These are phyloP conservation scores for Tetrax tetrax DNA, from an alignment of 2,113 vertebrate genomes.

Conservation along the genomic window DNA sequence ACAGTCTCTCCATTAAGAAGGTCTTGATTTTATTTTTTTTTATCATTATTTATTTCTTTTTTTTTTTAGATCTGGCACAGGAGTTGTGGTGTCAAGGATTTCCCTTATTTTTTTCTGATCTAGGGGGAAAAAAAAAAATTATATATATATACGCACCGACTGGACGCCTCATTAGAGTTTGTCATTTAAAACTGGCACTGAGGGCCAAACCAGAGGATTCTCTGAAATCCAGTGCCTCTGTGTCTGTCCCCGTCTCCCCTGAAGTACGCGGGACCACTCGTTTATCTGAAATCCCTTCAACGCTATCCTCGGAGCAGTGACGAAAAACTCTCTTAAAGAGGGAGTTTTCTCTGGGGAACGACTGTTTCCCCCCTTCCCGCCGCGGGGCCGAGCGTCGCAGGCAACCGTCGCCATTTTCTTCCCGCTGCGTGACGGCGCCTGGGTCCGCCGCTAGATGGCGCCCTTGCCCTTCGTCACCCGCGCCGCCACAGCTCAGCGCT, in stretches of 20 bases:
- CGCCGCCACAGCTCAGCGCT: too few relatives aligned
- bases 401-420: neutral
- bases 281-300: fast-evolving
- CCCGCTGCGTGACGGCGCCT: too few relatives aligned
- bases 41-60: neutral
- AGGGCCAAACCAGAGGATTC: neutral
- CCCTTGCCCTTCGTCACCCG: neutral
- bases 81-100: neutral
- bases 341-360: fast-evolving
- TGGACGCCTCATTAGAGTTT: neutral
- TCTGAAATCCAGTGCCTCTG: neutral
- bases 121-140: too few relatives aligned
- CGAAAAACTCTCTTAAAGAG: too few relatives aligned
- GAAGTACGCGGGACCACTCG: fast-evolving
- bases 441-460: slow-evolving; percentile 15
- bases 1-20: neutral
- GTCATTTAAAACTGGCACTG: neutral
- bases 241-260: neutral
- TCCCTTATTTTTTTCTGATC: neutral
- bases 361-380: neutral
- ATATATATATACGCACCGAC: too few relatives aligned
- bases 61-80: neutral
- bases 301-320: neutral
- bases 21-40: neutral
- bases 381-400: fast-evolving